phyloP scores from a whole-genome alignment of 1,140 invertebrate species.

The Nilaparvata lugens region DNA sequence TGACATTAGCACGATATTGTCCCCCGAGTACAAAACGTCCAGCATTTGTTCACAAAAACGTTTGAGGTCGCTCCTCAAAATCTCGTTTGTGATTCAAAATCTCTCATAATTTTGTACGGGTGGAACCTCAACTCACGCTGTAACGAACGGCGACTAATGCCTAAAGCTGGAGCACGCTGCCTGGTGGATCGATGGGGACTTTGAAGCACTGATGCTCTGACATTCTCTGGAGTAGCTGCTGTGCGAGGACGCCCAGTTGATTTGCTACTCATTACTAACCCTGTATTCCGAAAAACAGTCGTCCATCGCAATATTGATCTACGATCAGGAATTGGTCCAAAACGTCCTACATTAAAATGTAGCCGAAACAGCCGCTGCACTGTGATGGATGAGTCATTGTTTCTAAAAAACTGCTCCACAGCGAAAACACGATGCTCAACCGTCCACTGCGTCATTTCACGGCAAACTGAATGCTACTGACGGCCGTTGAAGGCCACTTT shows the following conservation, averaged over 20 bases:
- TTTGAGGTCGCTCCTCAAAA: no score
- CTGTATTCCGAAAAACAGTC: background rate
- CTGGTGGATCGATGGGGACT: conserved; percentile 1
- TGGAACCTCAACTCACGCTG: conserved; percentile 18
- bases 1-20: no score
- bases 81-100: conserved; percentile 5
- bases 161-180: background rate
- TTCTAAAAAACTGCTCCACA: conserved; percentile 11
- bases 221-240: conserved; percentile 20
- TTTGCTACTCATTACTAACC: conserved; percentile 8
- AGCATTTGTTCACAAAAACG: no score
- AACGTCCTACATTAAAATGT: conserved; percentile 14
- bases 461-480: no score
- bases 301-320: conserved; percentile 12
- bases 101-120: conserved; percentile 7
- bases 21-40: no score
- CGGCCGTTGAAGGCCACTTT: no score
- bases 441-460: background rate
- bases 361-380: background rate
- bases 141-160: background rate
- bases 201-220: conserved; percentile 9
- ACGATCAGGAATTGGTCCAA: conserved; percentile 13
- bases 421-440: conserved; percentile 12
- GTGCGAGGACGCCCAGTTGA: conserved; percentile 16
- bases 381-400: conserved; percentile 6